Evolutionary conservation across 2,888 invertebrate genomes (phyloP), one percentile per base, ranked within the genome.

Genomic region (Acronicta aceris): DNA sequence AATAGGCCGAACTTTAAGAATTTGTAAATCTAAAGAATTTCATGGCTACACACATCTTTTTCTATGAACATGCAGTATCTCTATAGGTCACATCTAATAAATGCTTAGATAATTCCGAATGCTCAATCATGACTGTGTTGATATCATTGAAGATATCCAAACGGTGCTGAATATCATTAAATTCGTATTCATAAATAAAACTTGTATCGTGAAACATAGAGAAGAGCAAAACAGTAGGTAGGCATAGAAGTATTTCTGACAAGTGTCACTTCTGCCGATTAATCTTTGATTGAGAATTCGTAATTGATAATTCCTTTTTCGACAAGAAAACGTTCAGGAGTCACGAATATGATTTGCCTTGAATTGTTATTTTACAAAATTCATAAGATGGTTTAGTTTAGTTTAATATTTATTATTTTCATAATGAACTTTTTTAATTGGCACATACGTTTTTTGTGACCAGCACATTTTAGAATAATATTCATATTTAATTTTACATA

Each of bases 31-130:
- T 88, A 88, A 76, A 76, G 55, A 74, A 71, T 78, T 79, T 81
- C 71, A 85, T 81, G 84, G 82, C 90, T 91, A 92, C 88, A 89
- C 84, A 91, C 86, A 87, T 81, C 72, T 75, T 73, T 43, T 83
- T 82, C 89, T 91, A 90, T 88, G 77, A 90, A 89, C 88, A 90
- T 80, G 81, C 87, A 85, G 80, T 86, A 87, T 84, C 74, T 78
- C 90, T 91, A 90, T 78, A 84, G 82, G 87, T 82, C 92, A 92
- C 90, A 90, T 83, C 88, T 92, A 91, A 82, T 62, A 42, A 65
- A 78, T 72, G 59, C 52, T 71, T 66, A 72, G 48, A 69, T 65
- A 68, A 62, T 68, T 71, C 51, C 50, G 65, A 68, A 68, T 66
- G 60, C 62, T 51, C 41, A 65, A 61, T 71, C 50, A 50, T 25